A percentile compares a stretch with the other conserved stretches of the same genome.
These are phyloP conservation scores for Acanthosepion pharaonis DNA, from an alignment of 2,888 invertebrate genomes.

Conservation along the genomic window DNA sequence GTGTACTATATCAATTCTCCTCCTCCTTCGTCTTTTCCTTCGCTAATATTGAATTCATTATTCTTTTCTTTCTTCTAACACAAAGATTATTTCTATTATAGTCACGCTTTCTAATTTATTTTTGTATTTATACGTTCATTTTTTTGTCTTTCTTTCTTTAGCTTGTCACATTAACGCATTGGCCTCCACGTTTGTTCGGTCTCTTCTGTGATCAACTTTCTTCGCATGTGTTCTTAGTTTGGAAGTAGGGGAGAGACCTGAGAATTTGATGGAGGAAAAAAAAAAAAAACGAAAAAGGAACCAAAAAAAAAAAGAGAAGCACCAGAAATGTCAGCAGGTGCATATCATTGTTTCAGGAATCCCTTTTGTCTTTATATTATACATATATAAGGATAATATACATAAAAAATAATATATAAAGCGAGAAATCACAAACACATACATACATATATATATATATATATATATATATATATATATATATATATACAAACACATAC, in stretches of 20 bases:
- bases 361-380: background rate
- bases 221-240: background rate
- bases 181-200: background rate
- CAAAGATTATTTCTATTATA: background rate
- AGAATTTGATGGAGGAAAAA: background rate
- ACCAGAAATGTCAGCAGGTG: background rate
- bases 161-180: background rate
- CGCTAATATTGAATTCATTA: background rate
- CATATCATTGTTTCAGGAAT: background rate
- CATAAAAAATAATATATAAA: no score
- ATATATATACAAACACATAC: no score
- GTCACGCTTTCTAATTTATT: background rate
- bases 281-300: no score
- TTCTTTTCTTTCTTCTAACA: background rate
- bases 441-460: no score
- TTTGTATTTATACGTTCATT: background rate
- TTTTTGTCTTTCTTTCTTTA: background rate
- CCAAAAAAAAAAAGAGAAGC: background rate
- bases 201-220: background rate
- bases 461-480: no score
- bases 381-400: no score
- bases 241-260: no score
- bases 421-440: no score
- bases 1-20: no score
- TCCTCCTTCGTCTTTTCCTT: background rate